phyloP scores from a whole-genome alignment of 2,888 invertebrate species.

The Ernsta delagoae region DNA sequence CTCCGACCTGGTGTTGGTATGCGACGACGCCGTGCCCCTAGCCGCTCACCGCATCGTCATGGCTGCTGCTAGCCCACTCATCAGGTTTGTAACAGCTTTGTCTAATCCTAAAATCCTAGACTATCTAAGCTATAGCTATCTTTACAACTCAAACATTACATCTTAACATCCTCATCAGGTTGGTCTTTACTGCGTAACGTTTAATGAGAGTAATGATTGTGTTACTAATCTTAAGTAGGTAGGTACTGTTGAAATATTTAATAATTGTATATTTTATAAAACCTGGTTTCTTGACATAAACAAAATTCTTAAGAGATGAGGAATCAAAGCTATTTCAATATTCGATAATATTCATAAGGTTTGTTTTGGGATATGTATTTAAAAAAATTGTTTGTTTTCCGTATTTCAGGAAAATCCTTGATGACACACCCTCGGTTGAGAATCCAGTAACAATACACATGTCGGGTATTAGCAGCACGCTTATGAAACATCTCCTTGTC shows the following conservation, averaged over 20 bases:
- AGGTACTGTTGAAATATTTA: too few relatives aligned
- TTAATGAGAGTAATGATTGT: too few relatives aligned
- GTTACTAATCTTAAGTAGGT: too few relatives aligned
- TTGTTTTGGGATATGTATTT: too few relatives aligned
- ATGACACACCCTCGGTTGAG: slow-evolving; percentile 88
- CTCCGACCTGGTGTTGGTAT: slow-evolving; percentile 17
- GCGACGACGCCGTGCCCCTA: slow-evolving; percentile 92
- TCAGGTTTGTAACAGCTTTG: slow-evolving; percentile 81
- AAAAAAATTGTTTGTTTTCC: neutral
- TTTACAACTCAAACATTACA: neutral
- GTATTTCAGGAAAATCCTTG: slow-evolving; percentile 86
- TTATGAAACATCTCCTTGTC: slow-evolving; percentile 92
- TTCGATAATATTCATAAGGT: too few relatives aligned
- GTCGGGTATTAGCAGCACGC: slow-evolving; percentile 92
- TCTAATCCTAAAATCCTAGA: neutral
- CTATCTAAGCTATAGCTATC: neutral
- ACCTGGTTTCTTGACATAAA: too few relatives aligned
- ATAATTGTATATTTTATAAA: too few relatives aligned
- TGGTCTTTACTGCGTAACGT: too few relatives aligned
- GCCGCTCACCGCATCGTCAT: slow-evolving; percentile 94
- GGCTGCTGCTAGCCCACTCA: slow-evolving; percentile 94
- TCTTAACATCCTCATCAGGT: neutral
- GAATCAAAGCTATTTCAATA: too few relatives aligned
- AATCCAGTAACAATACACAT: slow-evolving; percentile 92
- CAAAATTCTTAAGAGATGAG: too few relatives aligned